Evolutionary conservation across 2,888 invertebrate species (phyloP).

Genomic region (Blomia tropicalis): DNA sequence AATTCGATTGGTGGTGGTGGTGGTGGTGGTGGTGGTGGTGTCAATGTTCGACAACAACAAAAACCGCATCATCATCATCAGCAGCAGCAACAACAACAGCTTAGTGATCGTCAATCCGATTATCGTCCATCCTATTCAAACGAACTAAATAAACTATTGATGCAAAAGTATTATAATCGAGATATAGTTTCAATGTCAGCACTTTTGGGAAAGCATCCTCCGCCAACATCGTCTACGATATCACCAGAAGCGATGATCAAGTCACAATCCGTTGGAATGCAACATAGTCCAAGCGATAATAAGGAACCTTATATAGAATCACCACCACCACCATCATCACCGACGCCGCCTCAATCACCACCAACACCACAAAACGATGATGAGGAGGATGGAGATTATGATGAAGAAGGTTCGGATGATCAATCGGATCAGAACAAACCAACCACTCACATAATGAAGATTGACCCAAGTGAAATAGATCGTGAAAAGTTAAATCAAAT

Average conservation of each 20-base stretch:
- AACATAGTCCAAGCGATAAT: no score
- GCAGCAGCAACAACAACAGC: neutral
- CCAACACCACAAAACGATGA: neutral
- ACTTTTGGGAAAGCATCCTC: neutral
- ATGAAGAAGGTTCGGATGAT: neutral
- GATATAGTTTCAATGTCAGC: slow-evolving; percentile 1
- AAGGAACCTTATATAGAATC: neutral
- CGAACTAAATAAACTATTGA: slow-evolving; percentile 5
- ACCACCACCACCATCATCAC: neutral
- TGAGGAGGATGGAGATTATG: neutral
- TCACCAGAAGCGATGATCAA: neutral
- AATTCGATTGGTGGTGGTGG: neutral
- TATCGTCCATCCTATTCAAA: neutral
- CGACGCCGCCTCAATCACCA: neutral
- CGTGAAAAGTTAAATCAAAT: neutral
- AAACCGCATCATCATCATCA: neutral
- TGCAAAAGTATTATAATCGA: slow-evolving; percentile 5
- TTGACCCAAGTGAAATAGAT: neutral
- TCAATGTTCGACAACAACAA: no score
- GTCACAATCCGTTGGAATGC: neutral
- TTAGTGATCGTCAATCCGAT: neutral
- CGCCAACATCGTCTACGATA: neutral
- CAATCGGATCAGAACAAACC: neutral
- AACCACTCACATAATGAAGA: neutral
- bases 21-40: no score